Conservation (phyloP, 2,113 vertebrate genomes). For the Sialia sialis region DNA sequence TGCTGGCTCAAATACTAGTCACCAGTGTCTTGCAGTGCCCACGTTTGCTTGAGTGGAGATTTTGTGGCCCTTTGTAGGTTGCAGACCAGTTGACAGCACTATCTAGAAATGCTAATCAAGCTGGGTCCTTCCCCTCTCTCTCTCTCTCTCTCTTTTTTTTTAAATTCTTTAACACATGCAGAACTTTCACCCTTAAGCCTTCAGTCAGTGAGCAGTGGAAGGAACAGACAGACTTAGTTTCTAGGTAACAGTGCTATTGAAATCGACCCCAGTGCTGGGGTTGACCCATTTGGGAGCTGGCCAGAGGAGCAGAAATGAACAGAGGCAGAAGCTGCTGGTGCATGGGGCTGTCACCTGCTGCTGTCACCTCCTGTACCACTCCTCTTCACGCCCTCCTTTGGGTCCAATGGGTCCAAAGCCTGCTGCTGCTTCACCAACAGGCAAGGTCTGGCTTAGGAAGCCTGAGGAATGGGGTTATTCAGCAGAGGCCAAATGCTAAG, state of each 20-base stretch:
- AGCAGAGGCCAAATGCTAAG: background rate
- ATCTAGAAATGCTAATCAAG: background rate
- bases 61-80: background rate
- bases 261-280: background rate
- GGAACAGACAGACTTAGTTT: background rate
- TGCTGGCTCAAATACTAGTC: background rate
- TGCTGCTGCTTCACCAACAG: background rate
- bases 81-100: background rate
- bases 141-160: rapidly evolving
- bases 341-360: rapidly evolving
- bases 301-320: background rate
- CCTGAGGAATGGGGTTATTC: background rate
- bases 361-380: background rate
- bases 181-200: background rate
- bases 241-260: background rate
- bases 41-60: rapidly evolving
- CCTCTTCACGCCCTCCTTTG: background rate
- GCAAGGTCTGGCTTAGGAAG: background rate
- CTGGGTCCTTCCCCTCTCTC: background rate
- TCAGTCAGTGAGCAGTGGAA: background rate
- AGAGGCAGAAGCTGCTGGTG: background rate
- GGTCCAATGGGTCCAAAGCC: background rate
- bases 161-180: background rate
- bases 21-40: background rate
- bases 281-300: background rate